Conservation (phyloP, 2,888 invertebrate genomes). For the Fragum fragum region DNA sequence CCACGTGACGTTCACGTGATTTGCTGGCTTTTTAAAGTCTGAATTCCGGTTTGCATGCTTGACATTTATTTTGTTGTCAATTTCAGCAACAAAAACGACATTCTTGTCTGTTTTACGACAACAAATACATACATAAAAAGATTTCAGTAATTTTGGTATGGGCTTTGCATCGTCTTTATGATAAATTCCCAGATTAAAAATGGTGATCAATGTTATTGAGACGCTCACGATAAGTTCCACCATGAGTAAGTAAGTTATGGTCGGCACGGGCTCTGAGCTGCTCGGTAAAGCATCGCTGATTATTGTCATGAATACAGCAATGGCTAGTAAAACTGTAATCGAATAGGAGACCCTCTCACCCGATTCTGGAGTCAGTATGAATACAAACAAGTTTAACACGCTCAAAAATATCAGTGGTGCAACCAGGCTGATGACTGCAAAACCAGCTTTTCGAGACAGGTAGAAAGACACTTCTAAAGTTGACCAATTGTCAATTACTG, state of each 20-base stretch:
- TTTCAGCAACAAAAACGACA: neutral
- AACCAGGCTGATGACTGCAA: constrained; percentile 53
- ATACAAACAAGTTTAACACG: constrained; percentile 59
- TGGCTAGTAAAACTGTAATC: constrained; percentile 62
- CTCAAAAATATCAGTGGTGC: constrained; percentile 57
- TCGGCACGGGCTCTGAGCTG: constrained; percentile 56
- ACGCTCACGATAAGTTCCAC: constrained; percentile 65
- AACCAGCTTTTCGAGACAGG: constrained; percentile 22
- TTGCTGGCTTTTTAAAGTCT: neutral
- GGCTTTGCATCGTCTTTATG: constrained; percentile 53
- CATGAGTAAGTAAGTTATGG: constrained; percentile 37
- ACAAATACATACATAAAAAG: neutral
- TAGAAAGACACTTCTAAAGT: neutral
- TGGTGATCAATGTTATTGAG: constrained; percentile 56
- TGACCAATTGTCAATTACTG: neutral
- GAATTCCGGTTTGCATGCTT: neutral
- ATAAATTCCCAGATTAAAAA: constrained; percentile 60
- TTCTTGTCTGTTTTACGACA: neutral
- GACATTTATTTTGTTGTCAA: neutral
- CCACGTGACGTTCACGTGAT: neutral
- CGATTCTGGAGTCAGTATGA: constrained; percentile 59
- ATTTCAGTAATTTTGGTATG: constrained; percentile 22
- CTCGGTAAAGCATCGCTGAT: constrained; percentile 59
- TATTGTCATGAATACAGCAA: constrained; percentile 64
- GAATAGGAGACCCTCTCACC: constrained; percentile 62